Conservation (phyloP, 2,888 invertebrate species). For the Ectemnius cavifrons region DNA sequence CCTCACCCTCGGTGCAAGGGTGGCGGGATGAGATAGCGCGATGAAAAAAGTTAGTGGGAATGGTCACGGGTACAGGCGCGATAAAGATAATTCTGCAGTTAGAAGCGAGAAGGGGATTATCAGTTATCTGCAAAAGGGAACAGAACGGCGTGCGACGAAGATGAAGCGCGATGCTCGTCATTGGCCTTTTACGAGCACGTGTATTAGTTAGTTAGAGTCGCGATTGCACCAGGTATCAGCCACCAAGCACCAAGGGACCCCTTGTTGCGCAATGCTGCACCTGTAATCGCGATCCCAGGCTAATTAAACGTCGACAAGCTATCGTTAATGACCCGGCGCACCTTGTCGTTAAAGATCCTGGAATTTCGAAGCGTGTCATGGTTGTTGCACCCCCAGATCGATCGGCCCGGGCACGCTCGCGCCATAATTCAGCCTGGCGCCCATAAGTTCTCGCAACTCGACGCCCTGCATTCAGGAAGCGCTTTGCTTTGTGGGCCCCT, state of each 20-base stretch:
- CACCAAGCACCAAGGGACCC: too few species aligned
- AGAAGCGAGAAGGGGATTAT: slow-evolving; percentile 11
- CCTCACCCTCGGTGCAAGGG: too few species aligned
- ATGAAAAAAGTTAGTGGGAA: not conserved
- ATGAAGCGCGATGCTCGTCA: slow-evolving; percentile 47
- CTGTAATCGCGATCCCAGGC: slow-evolving; percentile 59
- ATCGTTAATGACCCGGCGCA: slow-evolving; percentile 65
- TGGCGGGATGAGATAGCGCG: not conserved
- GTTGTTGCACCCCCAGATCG: slow-evolving; percentile 55
- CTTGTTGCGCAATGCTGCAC: slow-evolving; percentile 54
- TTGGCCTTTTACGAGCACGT: slow-evolving; percentile 57
- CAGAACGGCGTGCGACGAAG: slow-evolving; percentile 24
- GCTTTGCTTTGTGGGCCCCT: slow-evolving; percentile 14
- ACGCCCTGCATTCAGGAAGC: not conserved
- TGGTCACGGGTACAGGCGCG: not conserved
- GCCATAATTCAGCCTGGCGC: slow-evolving; percentile 10
- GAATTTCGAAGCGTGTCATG: slow-evolving; percentile 61
- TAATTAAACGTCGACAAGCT: slow-evolving; percentile 65
- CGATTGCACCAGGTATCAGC: slow-evolving; percentile 50
- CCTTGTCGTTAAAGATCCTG: slow-evolving; percentile 61
- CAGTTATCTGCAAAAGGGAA: not conserved
- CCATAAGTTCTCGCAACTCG: not conserved
- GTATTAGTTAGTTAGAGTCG: slow-evolving; percentile 55
- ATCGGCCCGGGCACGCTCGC: slow-evolving; percentile 48
- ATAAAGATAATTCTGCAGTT: not conserved